A percentile compares a stretch with the other conserved stretches of the same genome.
Evolutionary conservation across 2,797 vertebrate species (phyloP).

Genomic region (Simalia tracyae): DNA sequence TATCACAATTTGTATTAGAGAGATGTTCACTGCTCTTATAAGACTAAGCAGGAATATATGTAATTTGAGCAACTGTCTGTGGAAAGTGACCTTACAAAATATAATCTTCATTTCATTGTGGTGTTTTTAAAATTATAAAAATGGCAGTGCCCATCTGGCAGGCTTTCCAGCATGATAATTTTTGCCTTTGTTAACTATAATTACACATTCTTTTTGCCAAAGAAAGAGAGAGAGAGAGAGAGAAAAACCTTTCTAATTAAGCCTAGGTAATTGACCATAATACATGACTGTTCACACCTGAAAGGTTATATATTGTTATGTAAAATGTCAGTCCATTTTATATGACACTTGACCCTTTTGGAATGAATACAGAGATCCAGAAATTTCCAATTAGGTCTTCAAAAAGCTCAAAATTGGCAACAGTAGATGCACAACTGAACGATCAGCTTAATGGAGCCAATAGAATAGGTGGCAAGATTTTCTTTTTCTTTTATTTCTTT

Average conservation of each 20-base stretch:
- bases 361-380: not conserved
- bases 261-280: not conserved
- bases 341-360: not conserved
- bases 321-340: not conserved
- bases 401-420: not conserved
- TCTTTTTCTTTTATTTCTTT: not conserved
- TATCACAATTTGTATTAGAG: not conserved
- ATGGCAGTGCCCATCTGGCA: constrained; percentile 5
- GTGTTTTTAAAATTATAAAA: not conserved
- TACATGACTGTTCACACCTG: constrained; percentile 16
- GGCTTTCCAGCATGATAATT: not conserved
- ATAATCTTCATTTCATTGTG: constrained; percentile 8
- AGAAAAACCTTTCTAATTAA: not conserved
- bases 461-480: not conserved
- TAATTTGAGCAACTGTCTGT: constrained; percentile 16
- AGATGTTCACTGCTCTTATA: not conserved
- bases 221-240: not conserved
- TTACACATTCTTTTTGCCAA: not conserved
- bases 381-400: not conserved
- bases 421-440: not conserved
- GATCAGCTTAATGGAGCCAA: not conserved
- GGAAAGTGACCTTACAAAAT: constrained; percentile 4
- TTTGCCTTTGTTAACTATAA: not conserved
- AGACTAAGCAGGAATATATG: not conserved
- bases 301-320: constrained; percentile 1